Conservation (phyloP, 2,113 vertebrate species). For the Delphinus delphis region DNA sequence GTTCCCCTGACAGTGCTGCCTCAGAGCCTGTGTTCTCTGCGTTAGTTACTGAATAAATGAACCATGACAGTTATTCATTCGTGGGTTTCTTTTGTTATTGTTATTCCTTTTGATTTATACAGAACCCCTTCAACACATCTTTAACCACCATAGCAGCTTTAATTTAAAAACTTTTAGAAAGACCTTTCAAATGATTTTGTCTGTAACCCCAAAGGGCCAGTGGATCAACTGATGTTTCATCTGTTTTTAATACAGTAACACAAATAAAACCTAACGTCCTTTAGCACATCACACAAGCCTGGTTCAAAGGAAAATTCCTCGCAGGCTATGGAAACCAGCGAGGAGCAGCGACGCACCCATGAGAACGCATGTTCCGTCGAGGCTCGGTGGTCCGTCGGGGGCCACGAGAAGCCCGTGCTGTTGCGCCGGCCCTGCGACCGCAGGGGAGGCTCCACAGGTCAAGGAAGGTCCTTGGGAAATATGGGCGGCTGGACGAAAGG, state of each 20-base stretch:
- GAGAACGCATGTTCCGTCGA: fast-evolving
- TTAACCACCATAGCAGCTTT: conserved; percentile 43
- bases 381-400: fast-evolving
- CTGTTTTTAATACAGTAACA: conserved; percentile 53
- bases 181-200: conserved; percentile 21
- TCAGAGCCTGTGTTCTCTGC: not conserved
- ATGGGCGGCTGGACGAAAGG: not conserved
- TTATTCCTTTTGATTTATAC: conserved; percentile 30
- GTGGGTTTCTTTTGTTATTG: not conserved
- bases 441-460: not conserved
- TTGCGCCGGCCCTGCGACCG: fast-evolving
- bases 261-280: not conserved
- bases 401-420: fast-evolving
- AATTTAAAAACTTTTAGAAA: conserved; percentile 47
- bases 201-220: conserved; percentile 1
- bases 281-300: not conserved
- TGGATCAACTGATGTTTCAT: not conserved
- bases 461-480: not conserved
- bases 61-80: not conserved
- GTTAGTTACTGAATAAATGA: not conserved
- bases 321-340: not conserved
- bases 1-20: fast-evolving
- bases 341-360: not conserved
- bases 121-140: not conserved
- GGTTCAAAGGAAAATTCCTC: not conserved